Conservation (phyloP, 30 jellyfish, hydroid and myxozoan genomes). For the Mastigias papua region DNA sequence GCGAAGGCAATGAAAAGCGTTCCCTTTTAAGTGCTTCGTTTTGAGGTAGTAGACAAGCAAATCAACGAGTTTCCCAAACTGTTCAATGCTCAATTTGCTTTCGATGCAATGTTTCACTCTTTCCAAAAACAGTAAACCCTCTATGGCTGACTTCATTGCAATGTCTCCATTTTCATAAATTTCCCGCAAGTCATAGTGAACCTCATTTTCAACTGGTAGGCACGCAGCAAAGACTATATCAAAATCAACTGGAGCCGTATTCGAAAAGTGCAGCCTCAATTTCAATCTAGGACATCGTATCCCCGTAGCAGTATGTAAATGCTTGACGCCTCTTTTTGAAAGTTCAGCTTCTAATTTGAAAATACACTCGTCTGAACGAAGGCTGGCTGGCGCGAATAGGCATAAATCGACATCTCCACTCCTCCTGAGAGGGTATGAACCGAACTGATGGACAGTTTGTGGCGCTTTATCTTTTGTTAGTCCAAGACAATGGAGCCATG, state of each 20-base stretch:
- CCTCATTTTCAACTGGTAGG: conserved; percentile 11
- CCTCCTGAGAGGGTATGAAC: conserved; percentile 85
- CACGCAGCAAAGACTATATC: conserved; percentile 89
- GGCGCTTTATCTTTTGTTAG: conserved; percentile 17
- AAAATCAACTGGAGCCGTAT: conserved; percentile 74
- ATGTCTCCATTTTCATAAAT: conserved; percentile 46
- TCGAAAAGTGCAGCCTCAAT: conserved; percentile 55
- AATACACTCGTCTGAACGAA: conserved; percentile 71
- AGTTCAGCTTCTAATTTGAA: conserved; percentile 70
- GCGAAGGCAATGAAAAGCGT: conserved; percentile 91
- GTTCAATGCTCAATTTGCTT: conserved; percentile 38
- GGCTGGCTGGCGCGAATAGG: conserved; percentile 76
- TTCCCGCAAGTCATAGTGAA: not conserved
- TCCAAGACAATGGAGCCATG: conserved; percentile 75
- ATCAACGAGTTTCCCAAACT: conserved; percentile 81
- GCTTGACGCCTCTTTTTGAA: conserved; percentile 67
- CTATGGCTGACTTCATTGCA: conserved; percentile 73
- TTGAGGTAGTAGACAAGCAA: conserved; percentile 58
- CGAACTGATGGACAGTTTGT: conserved; percentile 66
- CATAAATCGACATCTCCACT: conserved; percentile 91
- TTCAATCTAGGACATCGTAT: conserved; percentile 97
- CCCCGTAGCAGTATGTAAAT: conserved; percentile 79
- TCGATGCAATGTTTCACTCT: conserved; percentile 44
- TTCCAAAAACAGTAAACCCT: conserved; percentile 80
- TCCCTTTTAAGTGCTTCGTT: conserved; percentile 88